These are phyloP conservation scores for Enteromius radiatus DNA, from an alignment of 2,797 vertebrate genomes.

Conservation along the genomic window DNA sequence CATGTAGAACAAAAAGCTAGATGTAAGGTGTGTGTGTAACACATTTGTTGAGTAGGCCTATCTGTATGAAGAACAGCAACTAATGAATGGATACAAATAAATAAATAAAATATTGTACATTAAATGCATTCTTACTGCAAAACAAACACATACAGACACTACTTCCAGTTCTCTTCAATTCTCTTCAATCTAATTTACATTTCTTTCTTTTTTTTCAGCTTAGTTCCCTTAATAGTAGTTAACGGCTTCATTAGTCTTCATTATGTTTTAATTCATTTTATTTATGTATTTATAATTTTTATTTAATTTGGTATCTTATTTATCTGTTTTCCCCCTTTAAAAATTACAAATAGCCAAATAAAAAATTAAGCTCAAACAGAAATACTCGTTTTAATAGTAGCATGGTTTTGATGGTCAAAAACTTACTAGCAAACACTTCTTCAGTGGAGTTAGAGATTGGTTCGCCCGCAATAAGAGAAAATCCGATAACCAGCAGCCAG, in stretches of 20 bases:
- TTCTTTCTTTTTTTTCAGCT: too few relatives aligned
- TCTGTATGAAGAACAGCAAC: too few relatives aligned
- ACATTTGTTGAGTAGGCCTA: too few relatives aligned
- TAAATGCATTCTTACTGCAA: not conserved
- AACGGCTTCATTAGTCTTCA: not conserved
- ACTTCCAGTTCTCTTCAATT: too few relatives aligned
- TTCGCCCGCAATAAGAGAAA: constrained; percentile 63
- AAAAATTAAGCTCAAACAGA: not conserved
- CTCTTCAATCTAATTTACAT: not conserved
- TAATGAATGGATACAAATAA: too few relatives aligned
- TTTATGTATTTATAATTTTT: not conserved
- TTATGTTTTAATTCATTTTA: not conserved
- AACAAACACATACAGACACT: not conserved
- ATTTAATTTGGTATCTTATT: not conserved
- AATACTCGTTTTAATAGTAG: not conserved
- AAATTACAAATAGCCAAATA: not conserved
- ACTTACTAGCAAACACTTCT: constrained; percentile 60
- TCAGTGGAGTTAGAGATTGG: constrained; percentile 54
- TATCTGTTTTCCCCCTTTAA: too few relatives aligned
- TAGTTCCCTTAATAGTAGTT: not conserved
- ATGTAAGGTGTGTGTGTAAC: too few relatives aligned
- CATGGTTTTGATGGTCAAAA: not conserved
- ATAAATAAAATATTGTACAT: too few relatives aligned
- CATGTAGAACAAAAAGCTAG: too few relatives aligned
- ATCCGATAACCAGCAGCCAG: constrained; percentile 61